Percentiles rank a stretch among this genome's conserved stretches.
phyloP scores from a whole-genome alignment of 2,113 vertebrate species.

The Phyllopteryx taeniolatus region DNA sequence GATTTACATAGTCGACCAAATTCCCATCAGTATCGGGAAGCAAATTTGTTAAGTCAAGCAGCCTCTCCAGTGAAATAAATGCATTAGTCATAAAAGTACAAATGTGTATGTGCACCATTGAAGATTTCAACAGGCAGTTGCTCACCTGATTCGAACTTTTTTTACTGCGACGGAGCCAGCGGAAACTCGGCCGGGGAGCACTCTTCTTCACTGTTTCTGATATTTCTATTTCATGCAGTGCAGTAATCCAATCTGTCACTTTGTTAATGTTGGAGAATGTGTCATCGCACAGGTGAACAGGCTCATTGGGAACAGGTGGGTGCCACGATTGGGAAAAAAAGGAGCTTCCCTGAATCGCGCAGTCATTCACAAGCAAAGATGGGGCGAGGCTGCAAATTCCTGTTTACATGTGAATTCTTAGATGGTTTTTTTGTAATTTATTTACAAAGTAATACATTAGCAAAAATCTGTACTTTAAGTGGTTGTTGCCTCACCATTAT shows the following conservation, averaged over 20 bases:
- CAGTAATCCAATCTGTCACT: not conserved
- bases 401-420: too few relatives aligned
- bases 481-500: too few relatives aligned
- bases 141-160: not conserved
- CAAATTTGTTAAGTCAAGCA: not conserved
- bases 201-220: not conserved
- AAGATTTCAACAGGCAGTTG: not conserved
- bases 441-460: too few relatives aligned
- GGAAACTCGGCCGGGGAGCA: not conserved
- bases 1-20: constrained; percentile 5
- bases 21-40: not conserved
- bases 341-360: too few relatives aligned
- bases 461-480: too few relatives aligned
- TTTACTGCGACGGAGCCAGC: not conserved
- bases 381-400: too few relatives aligned
- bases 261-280: not conserved
- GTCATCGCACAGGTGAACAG: not conserved
- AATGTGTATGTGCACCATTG: not conserved
- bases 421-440: too few relatives aligned
- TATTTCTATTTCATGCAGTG: not conserved
- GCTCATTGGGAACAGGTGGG: too few relatives aligned
- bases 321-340: too few relatives aligned
- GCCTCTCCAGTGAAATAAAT: not conserved
- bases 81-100: not conserved
- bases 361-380: too few relatives aligned